Evolutionary conservation across 2,797 vertebrate genomes (phyloP).

Genomic region (Melanotaenia parkinsoni): DNA sequence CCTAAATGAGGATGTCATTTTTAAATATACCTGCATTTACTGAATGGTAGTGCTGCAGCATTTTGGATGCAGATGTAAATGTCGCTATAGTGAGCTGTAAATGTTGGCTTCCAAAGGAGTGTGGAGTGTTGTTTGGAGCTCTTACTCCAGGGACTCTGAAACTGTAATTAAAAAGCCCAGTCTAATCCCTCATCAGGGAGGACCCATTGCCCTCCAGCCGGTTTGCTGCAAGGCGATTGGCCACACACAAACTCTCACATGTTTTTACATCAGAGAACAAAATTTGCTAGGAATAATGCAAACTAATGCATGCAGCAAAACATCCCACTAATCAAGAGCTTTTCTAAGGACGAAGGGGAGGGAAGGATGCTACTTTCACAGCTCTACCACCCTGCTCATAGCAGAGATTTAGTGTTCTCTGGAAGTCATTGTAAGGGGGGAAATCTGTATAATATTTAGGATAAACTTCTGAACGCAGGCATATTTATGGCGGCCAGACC

Average conservation of each 20-base stretch:
- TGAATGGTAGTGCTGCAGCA: not conserved
- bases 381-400: slow-evolving; percentile 18
- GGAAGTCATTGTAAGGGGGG: slow-evolving; percentile 54
- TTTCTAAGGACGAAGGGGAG: slow-evolving; percentile 26
- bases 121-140: slow-evolving; percentile 46
- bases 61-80: slow-evolving; percentile 27
- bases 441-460: slow-evolving; percentile 58
- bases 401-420: slow-evolving; percentile 23
- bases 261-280: slow-evolving; percentile 47
- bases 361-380: slow-evolving; percentile 40
- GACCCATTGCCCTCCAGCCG: slow-evolving; percentile 66
- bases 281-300: slow-evolving; percentile 46
- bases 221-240: slow-evolving; percentile 66
- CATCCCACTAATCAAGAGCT: slow-evolving; percentile 50
- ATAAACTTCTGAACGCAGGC: slow-evolving; percentile 47
- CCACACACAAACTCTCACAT: slow-evolving; percentile 58
- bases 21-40: slow-evolving; percentile 1
- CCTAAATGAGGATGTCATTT: slow-evolving; percentile 10
- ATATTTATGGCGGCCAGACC: slow-evolving; percentile 26
- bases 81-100: slow-evolving; percentile 15
- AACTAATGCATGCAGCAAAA: slow-evolving; percentile 40
- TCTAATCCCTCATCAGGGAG: slow-evolving; percentile 75
- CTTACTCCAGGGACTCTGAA: slow-evolving; percentile 57
- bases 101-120: slow-evolving; percentile 42
- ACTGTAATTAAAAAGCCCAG: slow-evolving; percentile 75